These are phyloP conservation scores for Phortica magna DNA, from an alignment of 2,888 invertebrate species.

Conservation along the genomic window DNA sequence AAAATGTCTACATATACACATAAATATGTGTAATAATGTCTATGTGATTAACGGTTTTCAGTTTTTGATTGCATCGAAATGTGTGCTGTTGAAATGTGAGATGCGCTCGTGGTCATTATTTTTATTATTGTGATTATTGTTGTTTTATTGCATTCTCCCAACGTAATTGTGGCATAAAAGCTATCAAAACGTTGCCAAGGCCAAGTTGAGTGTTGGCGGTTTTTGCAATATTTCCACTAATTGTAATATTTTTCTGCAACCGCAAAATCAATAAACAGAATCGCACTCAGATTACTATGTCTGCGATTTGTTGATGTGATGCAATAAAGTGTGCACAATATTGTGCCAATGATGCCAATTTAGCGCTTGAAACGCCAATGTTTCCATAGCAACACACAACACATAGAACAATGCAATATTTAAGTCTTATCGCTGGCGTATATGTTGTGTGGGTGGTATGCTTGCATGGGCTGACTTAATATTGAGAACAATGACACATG, in stretches of 20 bases:
- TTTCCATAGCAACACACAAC: too few species aligned
- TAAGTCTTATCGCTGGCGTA: too few species aligned
- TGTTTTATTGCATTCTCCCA: not conserved
- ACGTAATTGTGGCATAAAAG: not conserved
- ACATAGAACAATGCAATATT: too few species aligned
- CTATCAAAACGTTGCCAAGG: not conserved
- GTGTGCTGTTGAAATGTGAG: too few species aligned
- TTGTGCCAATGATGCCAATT: too few species aligned
- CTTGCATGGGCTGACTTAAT: too few species aligned
- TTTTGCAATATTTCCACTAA: not conserved
- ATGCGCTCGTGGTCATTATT: too few species aligned
- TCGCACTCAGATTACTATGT: not conserved
- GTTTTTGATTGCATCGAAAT: not conserved
- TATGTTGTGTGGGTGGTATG: too few species aligned
- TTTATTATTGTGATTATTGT: too few species aligned
- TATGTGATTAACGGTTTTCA: not conserved
- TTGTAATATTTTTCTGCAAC: not conserved
- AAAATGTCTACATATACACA: not conserved
- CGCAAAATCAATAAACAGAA: not conserved
- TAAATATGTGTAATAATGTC: not conserved
- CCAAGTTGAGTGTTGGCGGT: constrained; percentile 20
- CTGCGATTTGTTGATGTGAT: constrained; percentile 9
- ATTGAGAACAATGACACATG: too few species aligned
- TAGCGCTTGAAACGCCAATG: too few species aligned
- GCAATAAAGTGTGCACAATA: too few species aligned